Percentiles rank a stretch among this genome's conserved stretches.
phyloP scores from a whole-genome alignment of 1,140 invertebrate species.

The Ectropis grisescens region DNA sequence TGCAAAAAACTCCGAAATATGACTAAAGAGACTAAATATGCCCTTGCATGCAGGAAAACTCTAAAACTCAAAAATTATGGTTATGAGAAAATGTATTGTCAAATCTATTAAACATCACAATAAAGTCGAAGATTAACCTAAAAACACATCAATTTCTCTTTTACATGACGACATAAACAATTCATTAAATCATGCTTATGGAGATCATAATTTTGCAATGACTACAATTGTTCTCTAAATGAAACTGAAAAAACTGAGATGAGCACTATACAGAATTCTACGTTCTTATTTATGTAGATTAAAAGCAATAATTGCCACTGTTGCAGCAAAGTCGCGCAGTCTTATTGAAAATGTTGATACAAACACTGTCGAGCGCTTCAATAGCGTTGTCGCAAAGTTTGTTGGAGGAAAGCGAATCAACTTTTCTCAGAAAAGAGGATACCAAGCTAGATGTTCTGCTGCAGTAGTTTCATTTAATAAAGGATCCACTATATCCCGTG shows the following conservation, averaged over 20 bases:
- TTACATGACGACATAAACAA: constrained; percentile 1
- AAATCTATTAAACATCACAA: no score
- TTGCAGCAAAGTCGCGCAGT: constrained; percentile 16
- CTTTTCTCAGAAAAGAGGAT: constrained; percentile 12
- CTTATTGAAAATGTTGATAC: constrained; percentile 18
- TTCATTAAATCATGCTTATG: no score
- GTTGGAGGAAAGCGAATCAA: constrained; percentile 24
- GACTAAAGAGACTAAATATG: not conserved
- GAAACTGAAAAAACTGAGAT: not conserved
- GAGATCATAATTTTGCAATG: no score
- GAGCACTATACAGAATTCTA: constrained; percentile 3
- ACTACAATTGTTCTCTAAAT: no score
- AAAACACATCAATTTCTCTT: no score
- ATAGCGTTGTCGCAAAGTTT: constrained; percentile 23
- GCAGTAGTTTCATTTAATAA: constrained; percentile 16
- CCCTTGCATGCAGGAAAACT: constrained; percentile 2
- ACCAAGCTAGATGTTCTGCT: constrained; percentile 5
- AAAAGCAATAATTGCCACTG: constrained; percentile 4
- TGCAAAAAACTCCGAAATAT: constrained; percentile 8
- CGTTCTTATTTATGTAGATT: not conserved
- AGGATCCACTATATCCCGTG: no score
- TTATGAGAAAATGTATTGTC: constrained; percentile 4
- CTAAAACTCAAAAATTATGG: constrained; percentile 6
- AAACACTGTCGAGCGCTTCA: constrained; percentile 19
- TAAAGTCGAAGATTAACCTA: no score